These are phyloP conservation scores for Otis tarda DNA, from an alignment of 2,113 vertebrate species.

Conservation along the genomic window DNA sequence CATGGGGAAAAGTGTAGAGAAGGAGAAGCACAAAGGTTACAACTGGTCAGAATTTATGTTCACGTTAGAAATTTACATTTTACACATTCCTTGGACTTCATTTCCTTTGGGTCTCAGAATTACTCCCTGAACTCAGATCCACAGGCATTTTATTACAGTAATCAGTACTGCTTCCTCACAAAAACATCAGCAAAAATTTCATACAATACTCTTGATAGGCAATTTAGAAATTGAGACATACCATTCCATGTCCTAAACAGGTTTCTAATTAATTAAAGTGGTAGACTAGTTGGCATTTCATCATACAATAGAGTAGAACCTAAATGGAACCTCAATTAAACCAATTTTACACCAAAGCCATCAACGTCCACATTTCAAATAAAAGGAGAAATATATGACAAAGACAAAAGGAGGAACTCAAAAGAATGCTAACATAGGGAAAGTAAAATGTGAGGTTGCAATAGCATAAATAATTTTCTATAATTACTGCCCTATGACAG, in stretches of 20 bases:
- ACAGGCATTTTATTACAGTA: neutral
- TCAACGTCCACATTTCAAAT: neutral
- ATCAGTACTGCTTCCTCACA: neutral
- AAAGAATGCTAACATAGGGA: neutral
- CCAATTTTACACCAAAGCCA: neutral
- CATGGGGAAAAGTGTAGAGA: neutral
- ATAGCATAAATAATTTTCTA: neutral
- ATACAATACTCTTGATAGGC: neutral
- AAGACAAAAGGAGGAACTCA: neutral
- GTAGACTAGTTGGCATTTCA: neutral
- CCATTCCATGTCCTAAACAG: neutral
- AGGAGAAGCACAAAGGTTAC: neutral
- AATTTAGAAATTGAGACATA: conserved; percentile 42
- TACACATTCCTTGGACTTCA: neutral
- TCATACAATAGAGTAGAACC: neutral
- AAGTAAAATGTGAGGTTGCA: neutral
- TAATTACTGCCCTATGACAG: neutral
- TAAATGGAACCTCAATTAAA: conserved; percentile 33
- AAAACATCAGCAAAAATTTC: conserved; percentile 24
- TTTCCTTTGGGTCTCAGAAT: neutral
- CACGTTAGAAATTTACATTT: neutral
- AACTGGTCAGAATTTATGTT: neutral
- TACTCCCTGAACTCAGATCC: neutral
- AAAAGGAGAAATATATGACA: neutral
- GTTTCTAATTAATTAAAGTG: conserved; percentile 40